Evolutionary conservation across 2,888 invertebrate species (phyloP), one percentile per base, ranked within the genome.

Genomic region (Anticlea derivata): DNA sequence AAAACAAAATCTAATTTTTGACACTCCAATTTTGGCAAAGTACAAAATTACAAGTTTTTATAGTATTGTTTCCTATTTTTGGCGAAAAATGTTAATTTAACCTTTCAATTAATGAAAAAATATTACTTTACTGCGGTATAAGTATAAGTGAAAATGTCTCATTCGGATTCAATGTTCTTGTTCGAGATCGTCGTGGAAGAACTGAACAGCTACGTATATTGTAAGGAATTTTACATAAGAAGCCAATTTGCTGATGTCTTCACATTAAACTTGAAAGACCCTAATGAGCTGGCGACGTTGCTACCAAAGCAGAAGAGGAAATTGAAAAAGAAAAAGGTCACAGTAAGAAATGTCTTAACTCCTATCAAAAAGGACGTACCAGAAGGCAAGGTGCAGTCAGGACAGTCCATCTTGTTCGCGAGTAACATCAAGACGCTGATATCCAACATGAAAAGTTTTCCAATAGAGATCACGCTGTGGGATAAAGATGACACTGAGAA

Each of bases 81-180:
- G 40, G 56, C 52, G 56, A 50, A 57, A 61, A 56, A 44, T 50
- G 52, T 47, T 50, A 38, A 45, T 50, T 54, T 50, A 17, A 38
- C 39, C 8, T 41, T 40, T 35, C 41, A 45, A 40, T 45, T 48
- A 44, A 55, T 27, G 23, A 38, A 39, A 23, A 45, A 50, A 50
- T 44, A 53, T 58, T 55, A 45, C 50, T 55, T 50, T 54, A 53
- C 46, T 56, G 45, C 7, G 17, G 30, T 41, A 51, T 48, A 54
- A 49, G 13, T 54, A 50, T 46, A 58, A 47, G 41, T 51, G 46
- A 54, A 67, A 66, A 88, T 89, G 86, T 59, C 76, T 72, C 49
- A 60, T 66, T 68, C 76, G 73, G 83, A 82, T 78, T 81, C 85
- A 66, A 75, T 82, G 73, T 86, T 88, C 70, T 70, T 85, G 58